Percentiles rank a stretch among this genome's conserved stretches.
These are phyloP conservation scores for Xyrichtys novacula DNA, from an alignment of 2,797 vertebrate species.

Conservation along the genomic window DNA sequence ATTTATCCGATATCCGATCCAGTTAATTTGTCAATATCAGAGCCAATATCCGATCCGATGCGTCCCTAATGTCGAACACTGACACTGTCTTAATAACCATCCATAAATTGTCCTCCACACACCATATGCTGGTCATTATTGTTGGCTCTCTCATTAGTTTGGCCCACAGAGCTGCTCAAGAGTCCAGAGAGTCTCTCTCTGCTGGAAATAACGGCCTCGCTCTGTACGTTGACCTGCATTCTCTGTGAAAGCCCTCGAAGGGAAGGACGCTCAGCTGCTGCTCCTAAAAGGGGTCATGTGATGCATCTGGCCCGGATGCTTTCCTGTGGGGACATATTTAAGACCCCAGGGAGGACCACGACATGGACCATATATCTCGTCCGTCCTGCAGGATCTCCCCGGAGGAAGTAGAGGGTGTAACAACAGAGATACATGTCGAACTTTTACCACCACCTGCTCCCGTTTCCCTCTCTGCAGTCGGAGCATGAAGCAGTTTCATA, in stretches of 20 bases:
- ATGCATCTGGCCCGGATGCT: neutral
- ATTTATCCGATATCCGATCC: too few species aligned
- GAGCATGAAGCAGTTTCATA: slow-evolving; percentile 19
- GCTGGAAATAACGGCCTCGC: slow-evolving; percentile 2
- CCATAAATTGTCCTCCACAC: neutral
- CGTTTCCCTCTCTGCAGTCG: slow-evolving; percentile 38
- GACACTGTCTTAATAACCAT: too few species aligned
- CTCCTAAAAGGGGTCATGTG: neutral
- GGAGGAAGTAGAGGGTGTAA: neutral
- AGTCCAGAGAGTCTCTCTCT: neutral
- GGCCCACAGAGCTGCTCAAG: neutral
- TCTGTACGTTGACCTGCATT: neutral
- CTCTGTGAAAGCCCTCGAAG: neutral
- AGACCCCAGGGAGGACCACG: neutral
- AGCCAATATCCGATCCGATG: too few species aligned
- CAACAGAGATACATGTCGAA: neutral
- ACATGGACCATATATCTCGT: neutral
- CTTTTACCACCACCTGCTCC: slow-evolving; percentile 8
- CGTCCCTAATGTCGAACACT: too few species aligned
- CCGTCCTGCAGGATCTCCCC: neutral
- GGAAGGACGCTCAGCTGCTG: neutral
- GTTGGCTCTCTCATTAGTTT: neutral
- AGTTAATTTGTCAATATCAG: too few species aligned
- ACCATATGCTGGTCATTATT: neutral
- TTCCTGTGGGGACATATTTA: neutral